Evolutionary conservation across 1,140 invertebrate species (phyloP).

Genomic region (Eueides isabella): DNA sequence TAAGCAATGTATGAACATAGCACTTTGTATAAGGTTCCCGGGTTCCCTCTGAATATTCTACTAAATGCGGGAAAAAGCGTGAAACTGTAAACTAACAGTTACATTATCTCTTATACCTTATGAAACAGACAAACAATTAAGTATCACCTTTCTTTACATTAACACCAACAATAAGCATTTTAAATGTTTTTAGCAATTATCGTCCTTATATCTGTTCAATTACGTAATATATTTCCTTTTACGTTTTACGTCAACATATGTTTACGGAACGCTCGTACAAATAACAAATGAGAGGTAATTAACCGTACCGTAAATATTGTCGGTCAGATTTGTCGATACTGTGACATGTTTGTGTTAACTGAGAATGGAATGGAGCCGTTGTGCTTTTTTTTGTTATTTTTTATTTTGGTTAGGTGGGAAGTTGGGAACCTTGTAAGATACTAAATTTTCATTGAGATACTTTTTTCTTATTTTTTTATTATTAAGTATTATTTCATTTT

Average conservation of each 20-base stretch:
- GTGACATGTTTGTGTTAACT: conserved; percentile 46
- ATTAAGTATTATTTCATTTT: too few species aligned
- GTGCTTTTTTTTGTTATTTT: not conserved
- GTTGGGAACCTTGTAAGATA: too few species aligned
- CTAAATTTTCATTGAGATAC: too few species aligned
- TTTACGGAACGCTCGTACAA: conserved; percentile 41
- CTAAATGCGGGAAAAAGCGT: not conserved
- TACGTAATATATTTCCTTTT: conserved; percentile 12
- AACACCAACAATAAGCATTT: not conserved
- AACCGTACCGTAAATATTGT: conserved; percentile 57
- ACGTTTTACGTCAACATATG: not conserved
- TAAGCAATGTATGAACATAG: too few species aligned
- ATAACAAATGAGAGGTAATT: conserved; percentile 62
- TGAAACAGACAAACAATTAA: not conserved
- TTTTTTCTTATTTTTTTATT: too few species aligned
- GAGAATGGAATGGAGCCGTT: conserved; percentile 36
- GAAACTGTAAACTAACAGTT: not conserved
- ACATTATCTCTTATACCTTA: not conserved
- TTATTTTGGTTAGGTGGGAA: too few species aligned
- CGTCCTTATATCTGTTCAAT: not conserved
- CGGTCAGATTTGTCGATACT: conserved; percentile 46
- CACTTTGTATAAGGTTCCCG: too few species aligned
- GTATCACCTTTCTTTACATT: too few species aligned
- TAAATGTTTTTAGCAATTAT: not conserved
- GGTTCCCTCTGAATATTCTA: too few species aligned